Conservation (phyloP, 2,113 vertebrate genomes). For the Sula dactylatra region DNA sequence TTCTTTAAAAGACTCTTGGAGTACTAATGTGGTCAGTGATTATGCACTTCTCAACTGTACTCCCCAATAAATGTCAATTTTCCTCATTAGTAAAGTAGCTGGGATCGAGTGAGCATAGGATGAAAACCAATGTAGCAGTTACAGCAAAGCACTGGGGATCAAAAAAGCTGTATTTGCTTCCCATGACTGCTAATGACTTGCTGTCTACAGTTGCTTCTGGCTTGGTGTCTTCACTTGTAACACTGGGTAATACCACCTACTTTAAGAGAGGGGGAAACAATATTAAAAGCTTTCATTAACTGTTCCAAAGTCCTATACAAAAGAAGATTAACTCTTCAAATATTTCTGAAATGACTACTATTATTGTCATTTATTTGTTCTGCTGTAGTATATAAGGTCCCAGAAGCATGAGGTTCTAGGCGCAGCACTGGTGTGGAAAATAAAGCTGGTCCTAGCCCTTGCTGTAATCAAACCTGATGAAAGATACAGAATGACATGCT, state of each 20-base stretch:
- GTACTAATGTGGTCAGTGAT: neutral
- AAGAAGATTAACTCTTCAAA: neutral
- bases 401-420: neutral
- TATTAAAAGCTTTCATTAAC: neutral
- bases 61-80: neutral
- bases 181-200: neutral
- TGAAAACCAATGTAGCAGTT: neutral
- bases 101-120: neutral
- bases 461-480: neutral
- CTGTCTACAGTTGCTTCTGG: neutral
- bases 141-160: neutral
- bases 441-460: neutral
- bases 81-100: neutral
- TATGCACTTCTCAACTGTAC: neutral
- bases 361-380: neutral
- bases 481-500: neutral
- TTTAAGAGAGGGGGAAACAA: neutral
- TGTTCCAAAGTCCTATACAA: neutral
- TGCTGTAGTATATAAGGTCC: neutral
- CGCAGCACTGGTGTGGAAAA: neutral
- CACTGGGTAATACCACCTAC: neutral
- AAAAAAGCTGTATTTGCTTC: neutral
- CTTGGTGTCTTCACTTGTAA: neutral
- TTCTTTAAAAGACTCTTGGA: neutral
- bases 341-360: neutral